A percentile compares a stretch with the other conserved stretches of the same genome.
Evolutionary conservation across 2,797 vertebrate genomes (phyloP).

Genomic region (Graptemys geographica): DNA sequence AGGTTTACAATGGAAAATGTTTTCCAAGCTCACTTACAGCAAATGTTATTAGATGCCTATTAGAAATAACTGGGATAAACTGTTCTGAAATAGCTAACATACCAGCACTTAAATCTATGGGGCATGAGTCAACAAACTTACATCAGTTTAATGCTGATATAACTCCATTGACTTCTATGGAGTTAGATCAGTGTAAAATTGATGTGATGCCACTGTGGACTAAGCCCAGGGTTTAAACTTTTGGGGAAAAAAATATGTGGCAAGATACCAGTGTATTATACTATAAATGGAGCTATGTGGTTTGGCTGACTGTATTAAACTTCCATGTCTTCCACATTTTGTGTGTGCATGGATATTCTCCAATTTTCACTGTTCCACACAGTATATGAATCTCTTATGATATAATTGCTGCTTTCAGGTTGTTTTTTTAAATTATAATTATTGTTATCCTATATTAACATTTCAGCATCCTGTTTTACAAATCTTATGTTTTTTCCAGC

Average conservation of each 20-base stretch:
- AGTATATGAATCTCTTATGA: not conserved
- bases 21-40: not conserved
- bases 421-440: not conserved
- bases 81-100: not conserved
- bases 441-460: constrained; percentile 4
- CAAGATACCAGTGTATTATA: not conserved
- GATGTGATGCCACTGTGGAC: not conserved
- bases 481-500: not conserved
- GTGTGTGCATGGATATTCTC: constrained; percentile 25
- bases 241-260: not conserved
- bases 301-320: not conserved
- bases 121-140: not conserved
- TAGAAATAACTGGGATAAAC: not conserved
- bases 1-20: not conserved
- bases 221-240: not conserved
- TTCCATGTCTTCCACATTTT: not conserved
- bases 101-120: not conserved
- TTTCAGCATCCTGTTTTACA: constrained; percentile 26
- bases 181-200: not conserved
- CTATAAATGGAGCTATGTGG: not conserved
- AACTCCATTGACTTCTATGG: not conserved
- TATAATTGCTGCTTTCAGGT: not conserved
- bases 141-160: fast-evolving
- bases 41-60: not conserved
- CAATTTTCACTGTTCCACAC: not conserved